A percentile compares a stretch with the other conserved stretches of the same genome.
These are phyloP conservation scores for Polyommatus iphigenia DNA, from an alignment of 2,888 invertebrate genomes.

Conservation along the genomic window DNA sequence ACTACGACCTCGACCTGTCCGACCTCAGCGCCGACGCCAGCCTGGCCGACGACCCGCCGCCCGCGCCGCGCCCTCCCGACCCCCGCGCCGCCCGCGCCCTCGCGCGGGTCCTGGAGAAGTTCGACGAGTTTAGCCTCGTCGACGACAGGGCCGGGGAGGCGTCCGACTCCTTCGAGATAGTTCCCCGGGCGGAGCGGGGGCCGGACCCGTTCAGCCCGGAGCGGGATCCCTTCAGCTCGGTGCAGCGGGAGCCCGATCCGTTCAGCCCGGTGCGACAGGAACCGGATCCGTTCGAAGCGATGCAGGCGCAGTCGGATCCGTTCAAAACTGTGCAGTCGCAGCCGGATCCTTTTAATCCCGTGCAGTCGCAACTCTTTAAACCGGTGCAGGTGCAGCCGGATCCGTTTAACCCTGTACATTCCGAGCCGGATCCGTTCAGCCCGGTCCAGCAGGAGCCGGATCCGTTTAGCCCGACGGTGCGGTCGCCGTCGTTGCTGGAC, in stretches of 20 bases:
- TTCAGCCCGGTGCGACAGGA: neutral
- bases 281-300: neutral
- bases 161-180: slow-evolving; percentile 62
- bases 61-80: slow-evolving; percentile 80
- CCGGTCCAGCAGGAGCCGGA: slow-evolving; percentile 36
- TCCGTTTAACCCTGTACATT: slow-evolving; percentile 24
- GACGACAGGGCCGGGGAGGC: slow-evolving; percentile 48
- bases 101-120: slow-evolving; percentile 52
- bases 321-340: neutral
- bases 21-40: slow-evolving; percentile 88
- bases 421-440: slow-evolving; percentile 31
- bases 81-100: slow-evolving; percentile 70
- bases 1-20: slow-evolving; percentile 88
- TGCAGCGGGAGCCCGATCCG: slow-evolving; percentile 41
- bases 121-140: slow-evolving; percentile 63
- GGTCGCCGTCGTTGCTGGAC: slow-evolving; percentile 63
- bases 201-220: slow-evolving; percentile 31
- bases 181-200: slow-evolving; percentile 46
- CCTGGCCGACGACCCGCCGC: slow-evolving; percentile 79
- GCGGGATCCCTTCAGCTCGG: slow-evolving; percentile 46
- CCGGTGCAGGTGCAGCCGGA: neutral
- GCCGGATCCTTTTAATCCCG: neutral
- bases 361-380: neutral
- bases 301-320: neutral
- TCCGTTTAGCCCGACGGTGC: slow-evolving; percentile 45